A percentile compares a stretch with the other conserved stretches of the same genome.
These are phyloP conservation scores for Tadarida brasiliensis DNA, from an alignment of 2,797 vertebrate genomes.

Conservation along the genomic window DNA sequence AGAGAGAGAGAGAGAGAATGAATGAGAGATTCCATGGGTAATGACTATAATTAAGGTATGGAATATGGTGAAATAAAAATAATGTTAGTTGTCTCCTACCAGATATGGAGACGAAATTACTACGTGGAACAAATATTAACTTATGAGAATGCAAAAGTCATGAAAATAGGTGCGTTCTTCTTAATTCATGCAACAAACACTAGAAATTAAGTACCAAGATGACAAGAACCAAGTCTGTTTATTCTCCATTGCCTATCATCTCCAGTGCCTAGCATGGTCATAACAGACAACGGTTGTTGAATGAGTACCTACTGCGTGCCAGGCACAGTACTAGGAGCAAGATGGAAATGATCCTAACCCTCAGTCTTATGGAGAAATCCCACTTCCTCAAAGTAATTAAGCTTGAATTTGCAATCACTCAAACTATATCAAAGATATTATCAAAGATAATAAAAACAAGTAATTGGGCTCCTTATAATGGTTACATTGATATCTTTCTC, in stretches of 20 bases:
- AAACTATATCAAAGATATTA: neutral
- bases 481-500: neutral
- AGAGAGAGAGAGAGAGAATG: neutral
- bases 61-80: neutral
- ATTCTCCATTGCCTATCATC: neutral
- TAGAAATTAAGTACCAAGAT: neutral
- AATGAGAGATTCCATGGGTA: neutral
- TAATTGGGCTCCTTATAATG: neutral
- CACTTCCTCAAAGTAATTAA: neutral
- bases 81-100: neutral
- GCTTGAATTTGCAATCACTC: neutral
- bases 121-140: neutral
- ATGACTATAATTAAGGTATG: neutral
- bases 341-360: neutral
- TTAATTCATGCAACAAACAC: neutral
- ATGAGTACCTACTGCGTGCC: neutral
- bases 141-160: neutral
- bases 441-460: neutral
- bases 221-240: neutral
- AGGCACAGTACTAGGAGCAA: neutral
- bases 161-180: neutral
- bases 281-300: neutral
- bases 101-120: neutral
- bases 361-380: conserved; percentile 4
- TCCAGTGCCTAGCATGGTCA: neutral